phyloP scores from a whole-genome alignment of 1,140 invertebrate genomes.

The Harpegnathos saltator region DNA sequence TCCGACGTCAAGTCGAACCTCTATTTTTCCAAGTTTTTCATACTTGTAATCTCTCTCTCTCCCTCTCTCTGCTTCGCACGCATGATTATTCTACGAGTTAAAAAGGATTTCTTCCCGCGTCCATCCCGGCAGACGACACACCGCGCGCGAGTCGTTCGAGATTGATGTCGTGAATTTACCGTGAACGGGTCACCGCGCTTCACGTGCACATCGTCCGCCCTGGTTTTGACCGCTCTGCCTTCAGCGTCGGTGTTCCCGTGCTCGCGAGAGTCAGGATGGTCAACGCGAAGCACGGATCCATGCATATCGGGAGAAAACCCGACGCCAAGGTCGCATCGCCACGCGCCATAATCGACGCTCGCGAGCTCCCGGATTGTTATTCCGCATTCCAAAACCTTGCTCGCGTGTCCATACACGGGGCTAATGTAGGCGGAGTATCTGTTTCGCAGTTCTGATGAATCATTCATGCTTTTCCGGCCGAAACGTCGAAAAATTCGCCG shows the following conservation, averaged over 20 bases:
- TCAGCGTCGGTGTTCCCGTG: neutral
- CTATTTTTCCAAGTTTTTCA: neutral
- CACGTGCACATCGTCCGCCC: conserved; percentile 71
- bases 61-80: no score
- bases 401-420: conserved; percentile 4
- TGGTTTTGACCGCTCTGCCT: conserved; percentile 23
- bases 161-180: conserved; percentile 66
- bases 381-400: conserved; percentile 69
- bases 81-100: conserved; percentile 14
- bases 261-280: neutral
- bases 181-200: conserved; percentile 74
- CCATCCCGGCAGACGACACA: neutral
- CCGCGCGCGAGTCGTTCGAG: neutral
- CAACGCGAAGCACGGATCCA: neutral
- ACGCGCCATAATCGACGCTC: conserved; percentile 76
- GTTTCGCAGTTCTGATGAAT: neutral
- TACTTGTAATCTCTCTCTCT: neutral
- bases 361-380: conserved; percentile 76
- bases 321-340: conserved; percentile 75
- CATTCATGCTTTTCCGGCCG: neutral
- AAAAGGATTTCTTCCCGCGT: neutral
- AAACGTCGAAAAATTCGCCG: neutral
- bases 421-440: conserved; percentile 5
- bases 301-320: conserved; percentile 1
- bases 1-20: neutral